Percentiles rank a stretch among this genome's conserved stretches.
Evolutionary conservation across 2,113 vertebrate genomes (phyloP).

Genomic region (Salvelinus alpinus): DNA sequence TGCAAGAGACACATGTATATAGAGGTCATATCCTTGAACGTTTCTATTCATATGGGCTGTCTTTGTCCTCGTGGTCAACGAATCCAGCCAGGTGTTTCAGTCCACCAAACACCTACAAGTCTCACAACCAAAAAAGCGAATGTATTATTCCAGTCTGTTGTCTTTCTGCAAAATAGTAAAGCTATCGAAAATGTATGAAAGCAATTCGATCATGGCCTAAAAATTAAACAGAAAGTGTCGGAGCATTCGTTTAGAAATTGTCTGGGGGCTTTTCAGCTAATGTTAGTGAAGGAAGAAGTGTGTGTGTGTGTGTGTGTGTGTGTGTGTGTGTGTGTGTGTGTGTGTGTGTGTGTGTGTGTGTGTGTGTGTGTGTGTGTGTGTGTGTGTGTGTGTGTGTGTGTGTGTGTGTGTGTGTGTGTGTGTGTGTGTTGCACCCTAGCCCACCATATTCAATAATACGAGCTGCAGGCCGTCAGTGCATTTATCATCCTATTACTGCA

Average conservation of each 20-base stretch:
- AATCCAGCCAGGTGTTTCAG: no score
- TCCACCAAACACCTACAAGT: no score
- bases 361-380: background rate
- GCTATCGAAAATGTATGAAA: background rate
- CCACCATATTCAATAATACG: constrained; percentile 81
- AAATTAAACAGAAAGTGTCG: background rate
- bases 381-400: background rate
- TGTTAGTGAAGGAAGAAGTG: no score
- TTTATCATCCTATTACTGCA: constrained; percentile 99
- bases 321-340: background rate
- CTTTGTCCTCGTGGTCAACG: no score
- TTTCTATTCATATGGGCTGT: no score
- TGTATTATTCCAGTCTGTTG: no score
- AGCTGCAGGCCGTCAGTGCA: constrained; percentile 87
- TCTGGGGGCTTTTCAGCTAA: no score
- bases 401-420: constrained; percentile 1
- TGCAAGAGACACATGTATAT: no score
- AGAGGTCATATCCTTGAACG: no score
- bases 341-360: background rate
- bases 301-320: background rate
- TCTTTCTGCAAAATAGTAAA: no score
- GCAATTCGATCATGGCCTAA: background rate
- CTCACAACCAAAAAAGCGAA: no score
- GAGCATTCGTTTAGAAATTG: background rate
- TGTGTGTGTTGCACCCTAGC: constrained; percentile 21